Evolutionary conservation across 1,140 invertebrate genomes (phyloP), one percentile per base, ranked within the genome.

Genomic region (Drosophila guanche): DNA sequence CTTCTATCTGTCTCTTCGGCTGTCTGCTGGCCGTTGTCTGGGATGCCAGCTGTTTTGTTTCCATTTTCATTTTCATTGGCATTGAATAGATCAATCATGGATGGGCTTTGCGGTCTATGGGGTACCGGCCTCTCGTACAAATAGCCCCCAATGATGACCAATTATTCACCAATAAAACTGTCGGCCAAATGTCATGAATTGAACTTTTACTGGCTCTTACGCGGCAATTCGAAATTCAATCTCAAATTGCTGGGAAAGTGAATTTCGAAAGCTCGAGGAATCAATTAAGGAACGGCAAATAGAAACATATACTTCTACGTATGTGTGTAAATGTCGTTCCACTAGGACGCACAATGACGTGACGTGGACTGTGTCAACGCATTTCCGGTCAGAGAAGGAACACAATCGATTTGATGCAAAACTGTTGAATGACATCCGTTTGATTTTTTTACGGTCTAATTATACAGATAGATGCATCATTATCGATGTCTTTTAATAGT

Each of bases 91-190:
- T 85, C 81, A 85, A 85, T 85, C 81, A 85, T 88, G 81, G 59
- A 68, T 62, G 80, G 55, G 51, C 43, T 37, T 12, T 12, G 10
- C 33, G 29, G 33, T 10, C 5, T 27, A 37, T 3, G 33, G 37
- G 33, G 37, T 29, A 41, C 56, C 65, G 63, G 75, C 62, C 72
- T 67, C 68, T 63, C 73, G 69, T 70, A 86, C 81, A 86, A 85
- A 85, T 81, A 62, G 77, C 71, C 77, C 79, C 70, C 79, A 88
- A 88, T 85, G 77, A 85, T 85, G 75, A 85, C 77, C 81, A 85
- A 85, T 85, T 85, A 85, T 85, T 85, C 83, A 81, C 77, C 81
- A 85, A 85, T 85, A 85, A 85, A 85, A 85, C 73, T 86, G 81
- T 85, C 81, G 73, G 65, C 46, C 76, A 61, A 75, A 84, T 85